A percentile compares a stretch with the other conserved stretches of the same genome.
phyloP scores from a whole-genome alignment of 2,888 invertebrate genomes.

The Campoplex capitator region DNA sequence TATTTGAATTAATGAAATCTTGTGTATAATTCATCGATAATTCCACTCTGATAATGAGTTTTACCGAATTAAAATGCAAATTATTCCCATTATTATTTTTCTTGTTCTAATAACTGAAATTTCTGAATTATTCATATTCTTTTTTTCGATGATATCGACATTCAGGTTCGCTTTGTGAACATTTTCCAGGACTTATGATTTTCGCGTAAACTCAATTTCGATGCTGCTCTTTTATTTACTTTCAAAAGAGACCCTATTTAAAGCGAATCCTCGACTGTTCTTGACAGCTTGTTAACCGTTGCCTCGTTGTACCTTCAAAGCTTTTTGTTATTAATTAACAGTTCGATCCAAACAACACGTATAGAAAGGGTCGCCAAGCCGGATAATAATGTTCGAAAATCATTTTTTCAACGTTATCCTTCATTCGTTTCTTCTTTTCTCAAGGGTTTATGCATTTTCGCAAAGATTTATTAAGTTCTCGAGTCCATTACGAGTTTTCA shows the following conservation, averaged over 20 bases:
- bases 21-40: slow-evolving; percentile 6
- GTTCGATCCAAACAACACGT: not conserved
- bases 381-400: not conserved
- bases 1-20: slow-evolving; percentile 2
- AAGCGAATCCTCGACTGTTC: too few relatives aligned
- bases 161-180: not conserved
- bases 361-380: not conserved
- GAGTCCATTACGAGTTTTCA: not conserved
- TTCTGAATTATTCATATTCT: not conserved
- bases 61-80: not conserved
- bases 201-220: too few relatives aligned
- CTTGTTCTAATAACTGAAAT: not conserved
- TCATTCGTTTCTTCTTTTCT: not conserved
- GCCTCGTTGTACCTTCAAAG: too few relatives aligned
- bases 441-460: not conserved
- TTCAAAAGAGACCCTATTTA: too few relatives aligned
- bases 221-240: too few relatives aligned
- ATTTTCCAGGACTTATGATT: not conserved
- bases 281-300: too few relatives aligned
- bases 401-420: not conserved
- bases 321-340: too few relatives aligned
- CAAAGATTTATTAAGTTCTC: not conserved
- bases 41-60: not conserved
- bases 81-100: not conserved
- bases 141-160: not conserved